phyloP scores from a whole-genome alignment of 2,888 invertebrate genomes.

The Drosophila melanosoma region DNA sequence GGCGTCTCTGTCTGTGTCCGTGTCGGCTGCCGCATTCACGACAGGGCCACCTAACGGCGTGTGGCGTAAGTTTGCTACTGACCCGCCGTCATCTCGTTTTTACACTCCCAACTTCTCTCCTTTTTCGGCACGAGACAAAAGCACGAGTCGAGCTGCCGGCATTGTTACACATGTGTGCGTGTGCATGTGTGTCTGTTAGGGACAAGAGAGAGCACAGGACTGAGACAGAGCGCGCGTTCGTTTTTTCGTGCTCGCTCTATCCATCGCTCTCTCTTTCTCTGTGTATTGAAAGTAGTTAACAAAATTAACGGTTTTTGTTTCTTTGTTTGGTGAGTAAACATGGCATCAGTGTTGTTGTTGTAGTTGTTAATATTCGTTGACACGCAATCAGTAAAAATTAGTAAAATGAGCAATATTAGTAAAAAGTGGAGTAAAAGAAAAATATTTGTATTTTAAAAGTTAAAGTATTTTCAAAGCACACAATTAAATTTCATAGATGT shows the following conservation, averaged over 20 bases:
- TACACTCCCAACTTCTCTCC: constrained; percentile 56
- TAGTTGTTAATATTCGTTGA: neutral
- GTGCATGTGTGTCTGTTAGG: constrained; percentile 32
- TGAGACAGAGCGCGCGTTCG: constrained; percentile 16
- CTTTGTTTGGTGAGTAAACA: constrained; percentile 9
- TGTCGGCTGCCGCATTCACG: constrained; percentile 71
- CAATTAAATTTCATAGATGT: neutral
- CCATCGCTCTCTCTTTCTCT: neutral
- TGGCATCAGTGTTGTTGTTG: neutral
- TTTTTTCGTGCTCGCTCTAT: constrained; percentile 37
- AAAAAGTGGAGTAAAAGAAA: neutral
- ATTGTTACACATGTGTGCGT: constrained; percentile 32
- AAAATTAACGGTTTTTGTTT: constrained; percentile 31
- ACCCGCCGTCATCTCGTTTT: constrained; percentile 61
- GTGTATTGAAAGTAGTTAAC: constrained; percentile 24
- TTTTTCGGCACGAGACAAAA: constrained; percentile 53
- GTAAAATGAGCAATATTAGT: neutral
- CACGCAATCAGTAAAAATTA: neutral
- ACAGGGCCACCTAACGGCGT: constrained; percentile 82
- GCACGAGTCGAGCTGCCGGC: constrained; percentile 51
- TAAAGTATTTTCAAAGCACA: neutral
- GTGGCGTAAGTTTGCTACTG: constrained; percentile 83
- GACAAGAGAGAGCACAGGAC: constrained; percentile 27
- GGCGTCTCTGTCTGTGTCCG: constrained; percentile 61
- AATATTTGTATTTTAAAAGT: neutral